Base-by-base conservation (phyloP, 2,797 vertebrate genomes). In the Kryptopterus vitreolus region DNA sequence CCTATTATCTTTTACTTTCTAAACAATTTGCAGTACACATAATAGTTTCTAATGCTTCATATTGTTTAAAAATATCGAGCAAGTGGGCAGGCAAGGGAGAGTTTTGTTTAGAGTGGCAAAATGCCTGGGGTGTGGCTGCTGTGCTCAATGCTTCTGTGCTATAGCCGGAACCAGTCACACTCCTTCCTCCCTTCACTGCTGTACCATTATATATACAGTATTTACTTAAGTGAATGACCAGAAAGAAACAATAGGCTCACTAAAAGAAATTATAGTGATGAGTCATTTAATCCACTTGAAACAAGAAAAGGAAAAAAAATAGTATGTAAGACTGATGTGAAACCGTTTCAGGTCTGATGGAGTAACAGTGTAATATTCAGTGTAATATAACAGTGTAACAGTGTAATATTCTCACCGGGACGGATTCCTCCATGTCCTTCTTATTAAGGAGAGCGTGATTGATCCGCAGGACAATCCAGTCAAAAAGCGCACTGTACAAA, bases 361-460 rank as follows among this genome's bases (percentile, higher is more conserved):
- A 1, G 4, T n/a, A 2, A 65, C 61, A 66, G 22, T 75, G 8
- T 3, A 80, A 61, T n/a, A n/a, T n/a, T n/a, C 4, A 43, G n/a
- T n/a, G n/a, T n/a, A n/a, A n/a, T n/a, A n/a, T n/a, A 2, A 65
- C 61, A 66, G 22, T 75, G 8, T 3, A 80, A 61, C 4, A 43
- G n/a, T n/a, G n/a, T n/a, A n/a, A n/a, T n/a, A n/a, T n/a, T 9
- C 26, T 78, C 43, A 86, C 85, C 50, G 76, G 71, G 18, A 43
- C 20, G 3, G 74, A 74, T 46, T 80, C 85, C 81, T 97, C 97
- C 96, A 99, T 95, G 90, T 99, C 98, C 87, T 95, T 98, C 91
- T 98, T 99, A 88, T 99, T 99, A 18, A 99, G 96, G 61, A 99
- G 94, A 0, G 98, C 97, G 0, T 99, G 98, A 91, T 99, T 99